Base-by-base conservation (phyloP, 2,888 invertebrate species). In the Hydroisotoma schaefferi region DNA sequence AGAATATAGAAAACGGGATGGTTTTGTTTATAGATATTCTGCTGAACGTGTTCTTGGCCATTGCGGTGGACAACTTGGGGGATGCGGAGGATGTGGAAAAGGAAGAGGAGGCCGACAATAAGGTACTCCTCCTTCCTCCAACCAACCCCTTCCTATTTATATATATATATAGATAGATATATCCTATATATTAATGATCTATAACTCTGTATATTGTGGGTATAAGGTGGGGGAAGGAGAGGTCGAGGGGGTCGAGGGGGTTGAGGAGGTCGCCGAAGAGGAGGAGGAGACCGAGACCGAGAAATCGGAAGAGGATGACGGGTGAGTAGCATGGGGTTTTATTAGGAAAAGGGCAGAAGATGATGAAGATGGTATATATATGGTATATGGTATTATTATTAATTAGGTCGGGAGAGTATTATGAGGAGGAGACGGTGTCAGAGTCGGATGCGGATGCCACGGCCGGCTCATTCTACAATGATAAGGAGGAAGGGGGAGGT, bases 21-120 rank as follows among this genome's bases (percentile, higher is more conserved):
- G n/a, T n/a, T n/a, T n/a, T n/a, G n/a, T n/a, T n/a, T n/a, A n/a
- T 38, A 60, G 60, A 60, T 38, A 60, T 60, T 44, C 44, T 60
- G 73, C 82, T 99, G 75, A 99, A 99, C 78, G 99, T 99, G 75
- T 99, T 99, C 90, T 95, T 99, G 94, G 99, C 99, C 79, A 99
- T 99, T 81, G 99, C 99, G 75, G 99, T 99, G 33, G 99, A 99
- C 78, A 99, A 99, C 80, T 85, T 99, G 76, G 99, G 98, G 47
- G 99, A 99, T 79, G 98, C 98, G 15, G 98, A 99, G 64, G 91
- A 64, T 18, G 67, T 94, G 64, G 97, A 97, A 75, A 95, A 94
- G 75, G 93, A 93, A 75, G 90, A 89, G 76, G 84, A 82, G 73
- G 85, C 84, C 76, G 80, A 40, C n/a, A 53, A 54, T 15, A 55